phyloP scores from a whole-genome alignment of 1,140 invertebrate species.

The Nixonia krombeini region DNA sequence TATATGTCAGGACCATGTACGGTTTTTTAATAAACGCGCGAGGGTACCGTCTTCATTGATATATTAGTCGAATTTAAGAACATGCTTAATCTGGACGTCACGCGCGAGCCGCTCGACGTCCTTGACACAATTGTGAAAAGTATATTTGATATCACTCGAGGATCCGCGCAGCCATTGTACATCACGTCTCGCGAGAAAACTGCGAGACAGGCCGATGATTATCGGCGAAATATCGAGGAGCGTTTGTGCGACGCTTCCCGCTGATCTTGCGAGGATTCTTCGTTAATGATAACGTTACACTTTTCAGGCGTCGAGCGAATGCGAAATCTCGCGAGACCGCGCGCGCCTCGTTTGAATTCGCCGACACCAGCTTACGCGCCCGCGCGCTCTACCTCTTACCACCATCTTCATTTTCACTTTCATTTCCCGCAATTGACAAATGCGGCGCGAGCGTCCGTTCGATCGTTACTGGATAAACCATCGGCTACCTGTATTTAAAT shows the following conservation, averaged over 20 bases:
- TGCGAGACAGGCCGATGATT: constrained; percentile 31
- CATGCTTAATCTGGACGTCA: constrained; percentile 36
- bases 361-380: too few relatives aligned
- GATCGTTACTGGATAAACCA: too few relatives aligned
- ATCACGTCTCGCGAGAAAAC: constrained; percentile 25
- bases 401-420: too few relatives aligned
- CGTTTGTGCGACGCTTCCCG: neutral
- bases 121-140: constrained; percentile 41
- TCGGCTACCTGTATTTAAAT: too few relatives aligned
- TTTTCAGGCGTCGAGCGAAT: too few relatives aligned
- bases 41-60: constrained; percentile 41
- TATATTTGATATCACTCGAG: constrained; percentile 28
- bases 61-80: constrained; percentile 48
- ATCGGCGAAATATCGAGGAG: constrained; percentile 19
- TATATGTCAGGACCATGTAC: constrained; percentile 27
- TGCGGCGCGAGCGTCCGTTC: too few relatives aligned
- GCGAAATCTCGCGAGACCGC: too few relatives aligned
- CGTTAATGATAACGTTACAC: neutral
- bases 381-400: too few relatives aligned
- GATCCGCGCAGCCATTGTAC: constrained; percentile 18
- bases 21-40: constrained; percentile 36
- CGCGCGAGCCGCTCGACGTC: constrained; percentile 25
- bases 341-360: too few relatives aligned
- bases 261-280: neutral
- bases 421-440: too few relatives aligned